phyloP scores from a whole-genome alignment of 2,113 vertebrate genomes.

The Origma solitaria region DNA sequence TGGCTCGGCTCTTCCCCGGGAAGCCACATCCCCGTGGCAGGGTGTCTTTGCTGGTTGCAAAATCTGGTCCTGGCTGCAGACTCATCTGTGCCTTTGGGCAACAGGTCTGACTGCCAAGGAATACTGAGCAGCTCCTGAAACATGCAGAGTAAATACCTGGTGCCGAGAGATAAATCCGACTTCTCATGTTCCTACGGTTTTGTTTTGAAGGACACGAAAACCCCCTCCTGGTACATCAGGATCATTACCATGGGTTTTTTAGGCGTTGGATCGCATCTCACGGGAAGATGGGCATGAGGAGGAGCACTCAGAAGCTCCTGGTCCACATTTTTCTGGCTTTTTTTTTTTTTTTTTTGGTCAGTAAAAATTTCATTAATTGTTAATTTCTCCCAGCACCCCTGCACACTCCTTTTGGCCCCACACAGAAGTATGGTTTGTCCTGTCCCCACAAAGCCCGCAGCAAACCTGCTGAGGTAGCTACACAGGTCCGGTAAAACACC shows the following conservation, averaged over 20 bases:
- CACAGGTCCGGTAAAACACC: rapidly evolving
- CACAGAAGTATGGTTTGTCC: rapidly evolving
- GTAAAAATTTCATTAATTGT: background rate
- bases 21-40: background rate
- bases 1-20: background rate
- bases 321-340: background rate
- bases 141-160: background rate
- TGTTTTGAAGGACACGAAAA: background rate
- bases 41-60: background rate
- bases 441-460: background rate
- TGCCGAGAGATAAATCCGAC: background rate
- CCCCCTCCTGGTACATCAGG: background rate
- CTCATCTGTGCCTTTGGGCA: background rate
- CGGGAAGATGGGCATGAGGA: background rate
- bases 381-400: background rate
- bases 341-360: background rate
- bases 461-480: background rate
- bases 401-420: background rate
- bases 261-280: background rate
- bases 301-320: background rate
- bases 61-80: background rate
- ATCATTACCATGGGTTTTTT: background rate
- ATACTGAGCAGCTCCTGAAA: background rate
- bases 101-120: background rate
- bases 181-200: rapidly evolving